Base-by-base conservation (phyloP, 2,888 invertebrate genomes). In the Xylota sylvarum region DNA sequence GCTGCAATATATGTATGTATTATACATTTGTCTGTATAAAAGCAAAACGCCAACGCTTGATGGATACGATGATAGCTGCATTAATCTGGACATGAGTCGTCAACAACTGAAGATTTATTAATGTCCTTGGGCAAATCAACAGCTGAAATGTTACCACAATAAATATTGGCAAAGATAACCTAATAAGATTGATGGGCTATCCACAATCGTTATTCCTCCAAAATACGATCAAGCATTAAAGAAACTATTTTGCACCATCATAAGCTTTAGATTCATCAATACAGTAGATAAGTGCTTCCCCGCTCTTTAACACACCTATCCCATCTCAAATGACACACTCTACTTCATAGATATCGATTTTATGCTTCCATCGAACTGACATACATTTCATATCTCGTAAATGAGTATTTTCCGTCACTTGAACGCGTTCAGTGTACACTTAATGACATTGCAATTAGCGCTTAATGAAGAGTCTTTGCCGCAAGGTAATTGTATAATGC, bases 331-430 rank as follows among this genome's bases (percentile, higher is more conserved):
- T 50, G 12, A 0, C 23, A 12, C 50, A 27, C 50, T 56, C 55
- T n/a, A 14, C 30, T 14, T 17, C 37, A 27, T 17, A 19, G 4
- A 64, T 52, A 46, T 74, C 17, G 64, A 65, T 65, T 65, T 32
- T 12, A 10, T 19, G 2, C n/a, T 60, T n/a, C 7, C 19, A 46
- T 56, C 37, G 32, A 12, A 10, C 30, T 56, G 27, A 32, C 37
- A 69, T 14, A 17, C 30, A 14, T 43, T 58, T 48, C 10, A 40
- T 23, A 37, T 40, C n/a, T 35, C 19, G 0, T 35, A 32, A 70
- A 78, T 46, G 62, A 62, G 62, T 7, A 43, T 69, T n/a, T 27
- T 48, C 5, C 48, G 17, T 48, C 52, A 52, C n/a, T 64, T 19
- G 55, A 46, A 19, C 43, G 43, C 43, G 43, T 43, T 43, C 43